A percentile compares a stretch with the other conserved stretches of the same genome.
phyloP scores from a whole-genome alignment of 1,140 invertebrate genomes.

The Dinoponera quadriceps region DNA sequence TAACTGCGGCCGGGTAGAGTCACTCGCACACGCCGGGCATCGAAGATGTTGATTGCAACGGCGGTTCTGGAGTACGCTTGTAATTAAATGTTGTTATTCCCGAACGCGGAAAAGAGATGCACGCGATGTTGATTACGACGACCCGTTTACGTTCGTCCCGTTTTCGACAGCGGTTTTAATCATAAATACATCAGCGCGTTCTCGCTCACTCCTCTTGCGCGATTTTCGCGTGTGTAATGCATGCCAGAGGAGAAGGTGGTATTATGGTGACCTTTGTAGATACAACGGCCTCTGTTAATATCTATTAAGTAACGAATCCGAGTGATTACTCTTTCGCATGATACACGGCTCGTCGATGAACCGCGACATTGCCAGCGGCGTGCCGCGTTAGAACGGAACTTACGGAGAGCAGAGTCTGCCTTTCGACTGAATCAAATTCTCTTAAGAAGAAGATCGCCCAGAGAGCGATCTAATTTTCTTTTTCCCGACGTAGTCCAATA shows the following conservation, averaged over 20 bases:
- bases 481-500: too few species aligned
- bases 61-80: constrained; percentile 20
- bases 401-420: too few species aligned
- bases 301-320: too few species aligned
- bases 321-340: too few species aligned
- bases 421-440: too few species aligned
- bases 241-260: too few species aligned
- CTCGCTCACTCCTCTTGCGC: background rate
- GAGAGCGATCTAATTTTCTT: too few species aligned
- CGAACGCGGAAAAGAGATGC: constrained; percentile 6
- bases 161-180: constrained; percentile 37
- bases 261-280: background rate
- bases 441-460: too few species aligned
- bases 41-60: constrained; percentile 55
- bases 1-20: constrained; percentile 27
- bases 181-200: constrained; percentile 20
- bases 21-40: background rate
- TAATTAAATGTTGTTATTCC: constrained; percentile 38
- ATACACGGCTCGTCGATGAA: too few species aligned
- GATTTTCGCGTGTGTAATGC: too few species aligned
- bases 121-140: background rate
- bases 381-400: too few species aligned
- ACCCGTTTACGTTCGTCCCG: constrained; percentile 9
- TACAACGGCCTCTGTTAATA: constrained; percentile 3
- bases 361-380: too few species aligned